Evolutionary conservation across 2,888 invertebrate species (phyloP).

Genomic region (Reticulitermes lucifugus): DNA sequence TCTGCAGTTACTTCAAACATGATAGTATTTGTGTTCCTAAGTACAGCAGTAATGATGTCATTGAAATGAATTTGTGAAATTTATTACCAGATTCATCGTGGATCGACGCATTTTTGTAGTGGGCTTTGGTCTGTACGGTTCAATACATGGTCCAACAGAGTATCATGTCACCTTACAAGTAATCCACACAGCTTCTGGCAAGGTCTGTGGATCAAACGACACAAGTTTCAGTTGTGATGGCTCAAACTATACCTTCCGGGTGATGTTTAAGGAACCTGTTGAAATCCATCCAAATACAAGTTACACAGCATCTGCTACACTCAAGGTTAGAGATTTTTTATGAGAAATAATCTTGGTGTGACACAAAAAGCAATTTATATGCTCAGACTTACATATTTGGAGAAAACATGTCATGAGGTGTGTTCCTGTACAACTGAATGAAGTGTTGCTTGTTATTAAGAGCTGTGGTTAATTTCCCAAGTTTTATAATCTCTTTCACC

Average conservation of each 20-base stretch:
- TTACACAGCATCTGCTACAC: constrained; percentile 83
- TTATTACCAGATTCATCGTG: constrained; percentile 75
- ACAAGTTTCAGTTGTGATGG: constrained; percentile 85
- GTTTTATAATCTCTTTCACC: too few species aligned
- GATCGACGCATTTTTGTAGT: constrained; percentile 85
- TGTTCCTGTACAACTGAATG: too few species aligned
- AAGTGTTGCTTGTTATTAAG: too few species aligned
- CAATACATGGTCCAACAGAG: constrained; percentile 81
- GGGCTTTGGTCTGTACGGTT: constrained; percentile 87
- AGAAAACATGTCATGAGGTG: too few species aligned
- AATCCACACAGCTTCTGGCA: constrained; percentile 79
- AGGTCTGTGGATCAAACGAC: constrained; percentile 79
- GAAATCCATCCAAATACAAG: constrained; percentile 83
- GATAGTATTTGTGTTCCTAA: too few species aligned
- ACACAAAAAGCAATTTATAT: too few species aligned
- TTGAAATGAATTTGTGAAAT: neutral
- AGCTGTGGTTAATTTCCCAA: too few species aligned
- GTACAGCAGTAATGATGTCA: too few species aligned
- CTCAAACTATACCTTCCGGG: constrained; percentile 79
- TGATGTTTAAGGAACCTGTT: constrained; percentile 87
- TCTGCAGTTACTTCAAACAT: too few species aligned
- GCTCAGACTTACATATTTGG: too few species aligned
- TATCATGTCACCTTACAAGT: constrained; percentile 83
- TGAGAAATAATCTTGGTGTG: neutral
- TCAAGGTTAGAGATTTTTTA: constrained; percentile 69